Conservation (phyloP, 2,113 vertebrate species). For the Aphyosemion australe region DNA sequence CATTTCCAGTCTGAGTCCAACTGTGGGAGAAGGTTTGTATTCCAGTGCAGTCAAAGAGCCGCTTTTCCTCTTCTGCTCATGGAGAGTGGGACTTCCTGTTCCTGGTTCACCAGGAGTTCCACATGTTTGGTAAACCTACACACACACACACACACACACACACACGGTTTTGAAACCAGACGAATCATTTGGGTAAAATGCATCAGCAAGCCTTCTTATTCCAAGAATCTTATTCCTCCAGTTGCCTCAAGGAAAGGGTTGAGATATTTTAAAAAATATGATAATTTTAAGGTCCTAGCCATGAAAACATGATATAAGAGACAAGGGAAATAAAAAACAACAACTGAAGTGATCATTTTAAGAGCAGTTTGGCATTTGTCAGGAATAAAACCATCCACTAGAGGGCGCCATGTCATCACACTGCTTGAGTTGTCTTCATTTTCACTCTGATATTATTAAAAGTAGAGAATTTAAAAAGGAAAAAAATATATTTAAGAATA, state of each 20-base stretch:
- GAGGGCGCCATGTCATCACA: slow-evolving; percentile 48
- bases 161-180: too few species aligned
- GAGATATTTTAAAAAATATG: too few species aligned
- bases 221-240: too few species aligned
- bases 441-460: not conserved
- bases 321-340: not conserved
- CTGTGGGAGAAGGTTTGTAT: slow-evolving; percentile 75
- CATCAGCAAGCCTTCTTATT: too few species aligned
- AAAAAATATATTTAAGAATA: not conserved
- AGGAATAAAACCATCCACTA: slow-evolving; percentile 21
- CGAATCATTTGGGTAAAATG: too few species aligned
- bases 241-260: too few species aligned
- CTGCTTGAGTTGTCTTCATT: too few species aligned
- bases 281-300: too few species aligned
- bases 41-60: slow-evolving; percentile 70
- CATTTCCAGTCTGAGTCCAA: slow-evolving; percentile 80
- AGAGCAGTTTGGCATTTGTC: not conserved
- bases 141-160: not conserved
- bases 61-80: slow-evolving; percentile 80
- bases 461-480: not conserved
- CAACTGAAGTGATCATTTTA: not conserved
- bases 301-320: not conserved
- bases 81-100: slow-evolving; percentile 71
- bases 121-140: slow-evolving; percentile 88
- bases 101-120: slow-evolving; percentile 83